phyloP scores from a whole-genome alignment of 2,113 vertebrate species.

The Dipodomys merriami region DNA sequence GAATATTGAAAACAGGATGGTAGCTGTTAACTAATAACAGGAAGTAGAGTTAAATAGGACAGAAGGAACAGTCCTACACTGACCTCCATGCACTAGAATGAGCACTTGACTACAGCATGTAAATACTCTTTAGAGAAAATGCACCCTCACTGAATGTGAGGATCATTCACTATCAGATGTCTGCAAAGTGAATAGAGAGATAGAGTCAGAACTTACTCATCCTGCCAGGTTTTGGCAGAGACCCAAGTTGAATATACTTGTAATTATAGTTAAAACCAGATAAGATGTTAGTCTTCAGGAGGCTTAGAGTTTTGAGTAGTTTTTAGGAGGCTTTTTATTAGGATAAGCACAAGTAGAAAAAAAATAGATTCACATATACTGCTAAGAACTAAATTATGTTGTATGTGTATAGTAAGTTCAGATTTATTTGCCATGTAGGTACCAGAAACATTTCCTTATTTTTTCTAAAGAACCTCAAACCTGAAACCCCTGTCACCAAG shows the following conservation, averaged over 20 bases:
- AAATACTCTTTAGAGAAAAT: neutral
- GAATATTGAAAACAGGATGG: slow-evolving; percentile 11
- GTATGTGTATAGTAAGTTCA: neutral
- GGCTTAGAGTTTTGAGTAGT: neutral
- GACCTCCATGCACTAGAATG: neutral
- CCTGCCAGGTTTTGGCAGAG: neutral
- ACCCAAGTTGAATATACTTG: neutral
- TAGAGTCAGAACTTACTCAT: neutral
- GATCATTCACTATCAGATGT: neutral
- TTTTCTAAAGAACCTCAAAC: slow-evolving; percentile 51
- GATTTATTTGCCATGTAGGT: neutral
- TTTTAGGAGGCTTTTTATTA: neutral
- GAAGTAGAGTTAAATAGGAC: neutral
- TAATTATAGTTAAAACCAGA: neutral
- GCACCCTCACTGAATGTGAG: too few species aligned
- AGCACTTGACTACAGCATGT: neutral
- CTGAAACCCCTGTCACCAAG: neutral
- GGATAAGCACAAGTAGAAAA: neutral
- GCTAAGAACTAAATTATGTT: neutral
- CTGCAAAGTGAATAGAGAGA: neutral
- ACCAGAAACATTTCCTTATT: slow-evolving; percentile 4
- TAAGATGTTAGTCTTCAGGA: neutral
- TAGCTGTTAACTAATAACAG: neutral
- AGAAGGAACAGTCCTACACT: neutral
- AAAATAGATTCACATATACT: neutral